These are phyloP conservation scores for Arbacia lixula DNA, from an alignment of 53 echinoderm and acorn worm genomes.

Conservation along the genomic window DNA sequence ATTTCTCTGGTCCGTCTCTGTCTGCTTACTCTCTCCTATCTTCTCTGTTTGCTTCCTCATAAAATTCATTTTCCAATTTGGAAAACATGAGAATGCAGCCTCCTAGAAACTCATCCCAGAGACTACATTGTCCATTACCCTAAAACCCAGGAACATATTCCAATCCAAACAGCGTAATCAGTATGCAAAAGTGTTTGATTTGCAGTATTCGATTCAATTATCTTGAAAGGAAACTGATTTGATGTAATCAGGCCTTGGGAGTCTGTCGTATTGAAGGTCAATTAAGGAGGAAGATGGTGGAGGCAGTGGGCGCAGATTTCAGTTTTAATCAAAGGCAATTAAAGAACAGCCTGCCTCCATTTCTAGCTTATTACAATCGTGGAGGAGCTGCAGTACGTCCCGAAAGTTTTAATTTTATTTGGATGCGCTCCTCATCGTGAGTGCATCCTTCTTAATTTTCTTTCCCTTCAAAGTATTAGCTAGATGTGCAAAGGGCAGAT, in stretches of 20 bases:
- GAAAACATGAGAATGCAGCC: neutral
- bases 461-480: too few relatives aligned
- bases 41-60: neutral
- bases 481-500: too few relatives aligned
- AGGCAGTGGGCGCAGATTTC: slow-evolving; percentile 6
- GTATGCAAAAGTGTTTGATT: slow-evolving; percentile 32
- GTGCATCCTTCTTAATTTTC: too few relatives aligned
- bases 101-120: neutral
- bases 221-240: slow-evolving; percentile 50
- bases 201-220: slow-evolving; percentile 43
- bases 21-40: neutral
- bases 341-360: slow-evolving; percentile 10
- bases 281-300: slow-evolving; percentile 20
- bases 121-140: neutral
- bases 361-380: slow-evolving; percentile 10
- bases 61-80: neutral
- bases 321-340: slow-evolving; percentile 44
- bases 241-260: slow-evolving; percentile 36
- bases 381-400: too few relatives aligned
- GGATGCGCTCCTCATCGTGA: too few relatives aligned
- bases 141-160: too few relatives aligned
- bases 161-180: neutral
- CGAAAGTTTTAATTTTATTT: too few relatives aligned
- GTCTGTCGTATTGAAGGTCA: slow-evolving; percentile 20
- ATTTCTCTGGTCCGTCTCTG: too few relatives aligned